phyloP scores from a whole-genome alignment of 2,888 invertebrate species.

The Trilocha varians region DNA sequence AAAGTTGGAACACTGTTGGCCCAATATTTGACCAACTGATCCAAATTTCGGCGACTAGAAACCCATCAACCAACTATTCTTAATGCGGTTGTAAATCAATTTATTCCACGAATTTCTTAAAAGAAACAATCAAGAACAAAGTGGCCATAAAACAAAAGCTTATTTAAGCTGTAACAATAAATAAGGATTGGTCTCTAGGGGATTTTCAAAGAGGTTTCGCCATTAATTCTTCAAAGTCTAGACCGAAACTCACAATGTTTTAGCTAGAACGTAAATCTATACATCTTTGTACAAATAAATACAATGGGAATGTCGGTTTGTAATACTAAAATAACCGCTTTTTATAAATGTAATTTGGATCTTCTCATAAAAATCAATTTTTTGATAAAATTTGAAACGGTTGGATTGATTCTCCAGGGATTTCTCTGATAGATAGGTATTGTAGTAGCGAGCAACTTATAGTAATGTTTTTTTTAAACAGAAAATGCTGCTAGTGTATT shows the following conservation, averaged over 20 bases:
- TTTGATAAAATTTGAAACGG: no score
- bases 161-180: not conserved
- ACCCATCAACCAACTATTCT: not conserved
- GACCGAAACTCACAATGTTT: not conserved
- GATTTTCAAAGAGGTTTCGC: not conserved
- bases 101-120: not conserved
- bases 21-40: not conserved
- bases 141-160: not conserved
- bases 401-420: no score
- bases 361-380: no score
- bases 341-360: no score
- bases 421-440: no score
- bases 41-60: not conserved
- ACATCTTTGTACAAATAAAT: not conserved
- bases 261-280: not conserved
- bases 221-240: slow-evolving; percentile 2
- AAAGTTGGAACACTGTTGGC: not conserved
- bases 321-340: no score
- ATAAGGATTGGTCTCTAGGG: not conserved
- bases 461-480: no score
- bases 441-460: no score
- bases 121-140: not conserved
- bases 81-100: not conserved
- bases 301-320: no score
- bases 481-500: no score